These are phyloP conservation scores for Rhagophthalmus giganteus DNA, from an alignment of 2,888 invertebrate genomes.

Conservation along the genomic window DNA sequence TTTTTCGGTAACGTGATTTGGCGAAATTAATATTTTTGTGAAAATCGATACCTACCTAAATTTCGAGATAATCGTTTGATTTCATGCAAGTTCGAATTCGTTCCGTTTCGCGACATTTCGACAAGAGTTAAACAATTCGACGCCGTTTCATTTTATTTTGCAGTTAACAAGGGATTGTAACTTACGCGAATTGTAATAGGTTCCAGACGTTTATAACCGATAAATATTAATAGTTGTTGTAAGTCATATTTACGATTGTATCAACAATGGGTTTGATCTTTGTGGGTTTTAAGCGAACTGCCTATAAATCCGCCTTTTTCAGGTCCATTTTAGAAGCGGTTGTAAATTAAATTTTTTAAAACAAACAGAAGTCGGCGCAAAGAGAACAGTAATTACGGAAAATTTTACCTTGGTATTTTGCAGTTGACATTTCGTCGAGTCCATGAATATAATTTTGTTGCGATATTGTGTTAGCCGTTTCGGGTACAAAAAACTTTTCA, in stretches of 20 bases:
- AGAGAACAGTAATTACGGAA: constrained; percentile 5
- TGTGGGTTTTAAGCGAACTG: background rate
- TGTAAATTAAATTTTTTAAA: no score
- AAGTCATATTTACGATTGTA: background rate
- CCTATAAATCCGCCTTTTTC: background rate
- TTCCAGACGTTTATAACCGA: background rate
- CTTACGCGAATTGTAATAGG: background rate
- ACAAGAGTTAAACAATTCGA: no score
- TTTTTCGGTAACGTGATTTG: no score
- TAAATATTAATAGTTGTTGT: background rate
- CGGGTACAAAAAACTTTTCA: constrained; percentile 26
- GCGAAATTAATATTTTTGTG: no score
- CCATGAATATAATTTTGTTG: constrained; percentile 39
- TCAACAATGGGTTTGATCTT: background rate
- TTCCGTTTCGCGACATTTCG: no score
- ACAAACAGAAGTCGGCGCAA: background rate
- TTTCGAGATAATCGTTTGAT: no score
- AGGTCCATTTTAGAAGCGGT: no score
- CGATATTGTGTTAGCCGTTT: constrained; percentile 32
- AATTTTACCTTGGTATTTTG: constrained; percentile 40
- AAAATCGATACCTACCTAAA: no score
- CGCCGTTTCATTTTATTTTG: background rate
- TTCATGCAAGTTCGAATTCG: no score
- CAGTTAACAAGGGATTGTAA: background rate
- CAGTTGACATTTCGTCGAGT: constrained; percentile 40